Conservation (phyloP, 2,888 invertebrate species). For the Heteropelma amictum region DNA sequence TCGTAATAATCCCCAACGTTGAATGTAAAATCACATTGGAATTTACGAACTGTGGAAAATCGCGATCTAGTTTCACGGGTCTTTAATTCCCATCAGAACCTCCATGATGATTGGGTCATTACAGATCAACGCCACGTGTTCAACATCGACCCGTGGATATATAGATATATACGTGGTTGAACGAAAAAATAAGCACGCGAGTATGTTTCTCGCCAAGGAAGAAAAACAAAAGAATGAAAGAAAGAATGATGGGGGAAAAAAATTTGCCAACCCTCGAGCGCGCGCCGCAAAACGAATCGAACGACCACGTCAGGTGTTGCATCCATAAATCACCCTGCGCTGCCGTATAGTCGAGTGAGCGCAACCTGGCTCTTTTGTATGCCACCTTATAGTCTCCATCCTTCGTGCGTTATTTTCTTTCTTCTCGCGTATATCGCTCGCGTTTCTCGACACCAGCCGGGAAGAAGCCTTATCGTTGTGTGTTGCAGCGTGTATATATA, state of each 20-base stretch:
- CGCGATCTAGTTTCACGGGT: slow-evolving; percentile 57
- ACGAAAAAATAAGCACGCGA: background rate
- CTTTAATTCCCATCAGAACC: slow-evolving; percentile 9
- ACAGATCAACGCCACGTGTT: slow-evolving; percentile 64
- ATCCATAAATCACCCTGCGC: slow-evolving; percentile 72
- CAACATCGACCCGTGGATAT: slow-evolving; percentile 35
- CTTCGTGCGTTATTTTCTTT: slow-evolving; percentile 5
- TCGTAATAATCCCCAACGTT: too few species aligned
- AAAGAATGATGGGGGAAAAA: background rate
- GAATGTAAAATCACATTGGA: slow-evolving; percentile 71
- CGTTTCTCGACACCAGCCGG: background rate
- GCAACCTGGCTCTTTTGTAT: background rate
- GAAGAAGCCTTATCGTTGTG: slow-evolving; percentile 15
- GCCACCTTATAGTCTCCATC: slow-evolving; percentile 35
- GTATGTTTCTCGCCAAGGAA: background rate
- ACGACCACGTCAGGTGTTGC: slow-evolving; percentile 72
- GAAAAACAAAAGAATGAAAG: too few species aligned
- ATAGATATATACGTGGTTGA: too few species aligned
- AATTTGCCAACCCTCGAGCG: slow-evolving; percentile 60
- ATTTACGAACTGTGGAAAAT: slow-evolving; percentile 71
- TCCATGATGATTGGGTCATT: slow-evolving; percentile 70
- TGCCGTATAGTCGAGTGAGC: slow-evolving; percentile 31
- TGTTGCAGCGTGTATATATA: too few species aligned
- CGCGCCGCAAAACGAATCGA: slow-evolving; percentile 71
- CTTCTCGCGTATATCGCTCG: background rate